Base-by-base conservation (phyloP, 2,888 invertebrate species). In the Prostheceraeus crozeri region DNA sequence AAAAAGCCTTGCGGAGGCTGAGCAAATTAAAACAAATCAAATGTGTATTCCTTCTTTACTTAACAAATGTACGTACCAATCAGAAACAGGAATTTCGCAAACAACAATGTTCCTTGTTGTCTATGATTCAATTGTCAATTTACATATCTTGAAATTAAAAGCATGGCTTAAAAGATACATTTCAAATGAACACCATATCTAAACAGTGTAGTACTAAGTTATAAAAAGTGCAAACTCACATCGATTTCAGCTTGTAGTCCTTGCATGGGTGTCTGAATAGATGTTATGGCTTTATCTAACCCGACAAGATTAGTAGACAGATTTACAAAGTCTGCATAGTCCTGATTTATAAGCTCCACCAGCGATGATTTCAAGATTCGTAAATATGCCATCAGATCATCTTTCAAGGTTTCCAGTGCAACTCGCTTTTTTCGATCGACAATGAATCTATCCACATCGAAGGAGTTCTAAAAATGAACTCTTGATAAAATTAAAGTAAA, bases 241-340 rank as follows among this genome's bases (percentile, higher is more conserved):
- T 84, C 75, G 54, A 91, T 84, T 82, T 91, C 89, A 70, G 85
- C 84, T 69, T 84, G 83, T 57, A 91, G 80, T 66, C 86, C 84
- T 53, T 83, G 84, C 59, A 93, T 79, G 40, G 91, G 90, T 56
- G 81, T 79, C 69, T 85, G 84, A 63, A 93, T 82, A 69, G 84
- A 84, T 60, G 83, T 82, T 65, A 93, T 89, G 27, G 85, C 84
- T 70, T 86, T 86, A 77, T 89, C 89, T 65, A 93, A 81, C 4
- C 90, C 90, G 64, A 90, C 90, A 66, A 96, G 81, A 75, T 91
- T 91, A 46, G 89, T 89, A 3, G 94, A 93, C 46, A 98, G 80
- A 78, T 90, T 91, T 3, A 96, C 91, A 78, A 96, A 96, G 75
- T 94, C 91, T 1, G 89, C 90, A 72, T 96, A 98, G 74, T 98